Percentiles rank a stretch among this genome's conserved stretches.
These are phyloP conservation scores for Alentia gelatinosa DNA, from an alignment of 2,888 invertebrate species.

Conservation along the genomic window DNA sequence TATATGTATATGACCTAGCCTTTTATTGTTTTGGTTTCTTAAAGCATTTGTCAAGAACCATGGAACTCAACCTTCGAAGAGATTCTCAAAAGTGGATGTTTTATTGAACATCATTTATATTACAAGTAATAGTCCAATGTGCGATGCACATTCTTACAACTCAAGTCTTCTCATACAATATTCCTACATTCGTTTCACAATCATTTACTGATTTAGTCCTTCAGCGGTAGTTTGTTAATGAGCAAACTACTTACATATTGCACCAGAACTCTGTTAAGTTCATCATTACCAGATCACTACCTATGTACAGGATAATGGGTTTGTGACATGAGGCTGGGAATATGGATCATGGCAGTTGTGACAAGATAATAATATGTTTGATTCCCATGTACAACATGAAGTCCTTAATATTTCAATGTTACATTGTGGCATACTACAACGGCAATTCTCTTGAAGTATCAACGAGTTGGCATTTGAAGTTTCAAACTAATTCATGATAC, in stretches of 20 bases:
- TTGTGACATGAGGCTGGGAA: background rate
- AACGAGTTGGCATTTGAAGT: too few relatives aligned
- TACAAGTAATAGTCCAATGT: background rate
- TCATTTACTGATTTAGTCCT: background rate
- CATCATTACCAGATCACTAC: conserved; percentile 2
- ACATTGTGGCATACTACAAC: background rate
- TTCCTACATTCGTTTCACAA: conserved; percentile 5
- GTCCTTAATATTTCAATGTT: background rate
- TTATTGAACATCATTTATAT: conserved; percentile 21
- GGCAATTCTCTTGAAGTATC: background rate
- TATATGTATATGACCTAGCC: too few relatives aligned
- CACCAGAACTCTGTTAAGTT: conserved; percentile 5
- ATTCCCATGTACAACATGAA: background rate
- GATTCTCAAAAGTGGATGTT: conserved; percentile 37
- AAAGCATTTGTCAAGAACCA: too few relatives aligned
- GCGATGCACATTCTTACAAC: background rate
- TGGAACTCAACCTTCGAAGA: too few relatives aligned
- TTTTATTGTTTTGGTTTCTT: too few relatives aligned
- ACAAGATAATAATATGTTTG: background rate
- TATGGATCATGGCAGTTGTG: background rate
- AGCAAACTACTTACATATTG: background rate
- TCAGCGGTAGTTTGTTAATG: background rate
- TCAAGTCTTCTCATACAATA: conserved; percentile 29
- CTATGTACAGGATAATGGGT: background rate
- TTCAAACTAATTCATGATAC: too few relatives aligned